Evolutionary conservation across 2,797 vertebrate genomes (phyloP), one percentile per base, ranked within the genome.

Genomic region (Pristis pectinata): DNA sequence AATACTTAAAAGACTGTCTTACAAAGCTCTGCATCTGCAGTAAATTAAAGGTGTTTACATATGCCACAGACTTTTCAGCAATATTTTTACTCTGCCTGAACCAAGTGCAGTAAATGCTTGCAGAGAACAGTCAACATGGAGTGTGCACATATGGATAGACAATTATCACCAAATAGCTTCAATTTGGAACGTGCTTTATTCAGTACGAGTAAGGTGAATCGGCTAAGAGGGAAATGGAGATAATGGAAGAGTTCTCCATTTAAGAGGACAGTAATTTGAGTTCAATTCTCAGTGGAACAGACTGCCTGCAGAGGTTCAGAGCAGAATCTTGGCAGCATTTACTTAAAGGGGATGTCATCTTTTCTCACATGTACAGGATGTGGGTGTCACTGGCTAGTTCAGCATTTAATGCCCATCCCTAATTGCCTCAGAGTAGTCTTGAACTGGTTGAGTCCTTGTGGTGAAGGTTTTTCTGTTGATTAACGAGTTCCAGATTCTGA

Each of bases 221-320:
- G 1, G 24, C 59, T 67, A 87, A 67, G 61, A 22, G 59, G 61
- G 87, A 91, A 91, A 91, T 67, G 61, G n/a, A 91, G 87, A 91
- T 91, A 91, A 91, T 91, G n/a, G 59, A 24, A 22, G 59, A 91
- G 59, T 67, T 37, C 17, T 91, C 59, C n/a, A 67, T 67, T 59
- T 67, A 41, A 91, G 87, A 91, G 91, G 91, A n/a, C 59, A 91
- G 87, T 91, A 67, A 91, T 91, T 91, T 91, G 61, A 91, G 34
- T 91, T 67, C 59, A 91, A 91, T 91, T 91, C 61, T 41, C 59
- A 24, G n/a, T 91, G n/a, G 87, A 41, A 91, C 64, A 67, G 87
- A 41, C 19, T 91, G 59, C 87, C 87, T 67, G 87, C 61, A 64
- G 87, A 91, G 59, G 8, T 41, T 64, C 19, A 64, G n/a, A 91